Evolutionary conservation across 2,113 vertebrate genomes (phyloP).

Genomic region (Desmodus rotundus): DNA sequence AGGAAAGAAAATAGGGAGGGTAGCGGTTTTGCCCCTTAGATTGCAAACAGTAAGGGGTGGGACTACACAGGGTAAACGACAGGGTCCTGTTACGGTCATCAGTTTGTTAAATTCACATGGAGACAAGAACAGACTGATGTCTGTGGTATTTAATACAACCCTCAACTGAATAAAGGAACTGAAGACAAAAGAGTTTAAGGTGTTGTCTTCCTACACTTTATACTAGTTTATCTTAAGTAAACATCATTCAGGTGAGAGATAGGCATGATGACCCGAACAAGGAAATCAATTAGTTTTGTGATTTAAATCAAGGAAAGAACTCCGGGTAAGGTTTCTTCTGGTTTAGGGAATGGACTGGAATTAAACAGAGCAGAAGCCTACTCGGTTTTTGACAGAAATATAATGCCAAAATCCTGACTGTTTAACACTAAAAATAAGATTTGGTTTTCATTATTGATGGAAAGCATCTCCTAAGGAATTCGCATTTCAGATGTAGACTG

Average conservation of each 20-base stretch:
- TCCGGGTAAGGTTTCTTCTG: neutral
- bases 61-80: neutral
- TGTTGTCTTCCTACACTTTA: neutral
- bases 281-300: neutral
- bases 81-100: neutral
- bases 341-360: neutral
- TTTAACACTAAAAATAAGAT: neutral
- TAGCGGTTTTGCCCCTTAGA: neutral
- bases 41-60: neutral
- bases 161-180: neutral
- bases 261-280: neutral
- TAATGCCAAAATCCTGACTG: neutral
- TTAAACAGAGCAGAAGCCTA: neutral
- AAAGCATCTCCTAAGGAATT: neutral
- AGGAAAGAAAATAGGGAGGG: neutral
- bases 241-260: neutral
- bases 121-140: neutral
- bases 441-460: neutral
- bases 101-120: neutral
- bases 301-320: neutral
- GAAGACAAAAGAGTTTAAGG: neutral
- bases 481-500: neutral
- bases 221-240: neutral
- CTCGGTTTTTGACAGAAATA: neutral
- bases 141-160: neutral